Evolutionary conservation across 2,113 vertebrate genomes (phyloP), one percentile per base, ranked within the genome.

Genomic region (Pedionomus torquatus): DNA sequence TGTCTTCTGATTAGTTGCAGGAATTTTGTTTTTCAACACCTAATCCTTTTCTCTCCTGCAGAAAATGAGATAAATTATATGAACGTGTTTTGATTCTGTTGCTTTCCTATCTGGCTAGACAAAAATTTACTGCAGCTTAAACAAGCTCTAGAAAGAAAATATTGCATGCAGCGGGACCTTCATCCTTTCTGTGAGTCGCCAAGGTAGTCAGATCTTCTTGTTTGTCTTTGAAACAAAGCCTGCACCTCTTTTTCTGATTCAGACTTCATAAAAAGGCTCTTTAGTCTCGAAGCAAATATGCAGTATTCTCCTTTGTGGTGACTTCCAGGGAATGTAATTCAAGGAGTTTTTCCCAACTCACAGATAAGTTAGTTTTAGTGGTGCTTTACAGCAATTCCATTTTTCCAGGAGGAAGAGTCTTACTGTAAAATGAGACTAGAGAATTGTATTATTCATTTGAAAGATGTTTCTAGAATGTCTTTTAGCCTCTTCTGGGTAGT

Each of bases 381-480:
- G 68, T 89, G 80, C 92, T 94, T 97, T 92, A 92, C 92, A 91
- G 94, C 84, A 79, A 77, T 94, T 87, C 74, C 70, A 69, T 96
- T 95, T 97, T 95, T 95, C 87, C 89, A 79, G 57, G 60, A 84
- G 93, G 86, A 90, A 64, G n/a, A 87, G 66, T 54, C 89, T 94
- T 89, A 72, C 74, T 94, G 89, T 87, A 97, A 92, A 87, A 77
- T 85, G 89, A 92, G 89, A 85, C 87, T 82, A 28, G 70, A 95
- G 84, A 93, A 71, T 84, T 95, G 83, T 54, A 72, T 95, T 94
- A 92, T 91, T 97, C 74, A 92, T 94, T 87, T 95, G 93, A 91
- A 94, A 77, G 96, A 95, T 91, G 87, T 83, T 97, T 97, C 94
- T 84, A 76, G 93, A 92, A 95, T 80, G 89, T 95, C 90, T 95